Conservation (phyloP, 2,797 vertebrate genomes). For the Dicrostonyx torquatus region DNA sequence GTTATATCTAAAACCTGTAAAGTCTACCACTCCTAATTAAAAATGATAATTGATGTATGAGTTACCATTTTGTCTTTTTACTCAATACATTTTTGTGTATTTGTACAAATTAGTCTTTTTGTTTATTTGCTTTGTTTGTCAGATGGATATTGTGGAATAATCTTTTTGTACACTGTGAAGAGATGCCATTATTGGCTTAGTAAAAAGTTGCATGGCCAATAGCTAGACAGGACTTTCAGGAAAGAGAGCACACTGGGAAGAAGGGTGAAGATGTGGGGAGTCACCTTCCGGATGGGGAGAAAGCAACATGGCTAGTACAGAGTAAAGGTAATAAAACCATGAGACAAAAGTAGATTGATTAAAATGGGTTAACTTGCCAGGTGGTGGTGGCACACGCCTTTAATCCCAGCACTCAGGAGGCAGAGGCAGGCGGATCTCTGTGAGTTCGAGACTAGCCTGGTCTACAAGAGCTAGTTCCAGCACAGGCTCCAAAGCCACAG, state of each 20-base stretch:
- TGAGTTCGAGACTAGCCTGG: no score
- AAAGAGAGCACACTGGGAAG: neutral
- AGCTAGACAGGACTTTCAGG: neutral
- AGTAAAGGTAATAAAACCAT: neutral
- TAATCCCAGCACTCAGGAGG: no score
- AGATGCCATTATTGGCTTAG: neutral
- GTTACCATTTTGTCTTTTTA: slow-evolving; percentile 42
- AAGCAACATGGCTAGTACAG: neutral
- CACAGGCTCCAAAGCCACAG: no score
- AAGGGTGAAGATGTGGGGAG: neutral
- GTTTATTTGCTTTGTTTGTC: neutral
- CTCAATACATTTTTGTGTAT: neutral
- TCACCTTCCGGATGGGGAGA: neutral
- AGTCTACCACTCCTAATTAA: neutral
- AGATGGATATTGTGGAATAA: neutral
- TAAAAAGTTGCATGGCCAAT: neutral
- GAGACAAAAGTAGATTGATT: neutral
- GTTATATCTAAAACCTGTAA: slow-evolving; percentile 39
- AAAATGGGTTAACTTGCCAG: neutral
- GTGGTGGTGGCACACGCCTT: no score
- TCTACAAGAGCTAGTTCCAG: no score
- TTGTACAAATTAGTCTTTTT: neutral
- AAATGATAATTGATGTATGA: neutral
- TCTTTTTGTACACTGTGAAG: neutral
- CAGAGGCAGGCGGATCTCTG: no score